A percentile compares a stretch with the other conserved stretches of the same genome.
Conservation (phyloP, 2,113 vertebrate genomes). For the Petaurus breviceps region DNA sequence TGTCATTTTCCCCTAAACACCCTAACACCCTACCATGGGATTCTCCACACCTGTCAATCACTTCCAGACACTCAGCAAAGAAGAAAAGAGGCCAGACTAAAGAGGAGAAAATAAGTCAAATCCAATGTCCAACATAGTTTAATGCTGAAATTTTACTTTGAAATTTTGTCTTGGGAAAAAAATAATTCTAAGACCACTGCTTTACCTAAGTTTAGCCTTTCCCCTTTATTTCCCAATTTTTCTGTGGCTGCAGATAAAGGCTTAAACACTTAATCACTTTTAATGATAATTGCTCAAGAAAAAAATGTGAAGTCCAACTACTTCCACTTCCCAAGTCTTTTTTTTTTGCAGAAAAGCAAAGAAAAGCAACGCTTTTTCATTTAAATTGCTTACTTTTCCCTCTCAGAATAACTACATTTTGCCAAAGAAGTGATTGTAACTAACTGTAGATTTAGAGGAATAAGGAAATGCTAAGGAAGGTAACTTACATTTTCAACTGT, state of each 20-base stretch:
- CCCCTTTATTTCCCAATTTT: not conserved
- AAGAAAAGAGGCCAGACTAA: not conserved
- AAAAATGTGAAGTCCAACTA: not conserved
- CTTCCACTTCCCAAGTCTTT: not conserved
- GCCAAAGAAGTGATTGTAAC: not conserved
- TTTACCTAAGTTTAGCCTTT: not conserved
- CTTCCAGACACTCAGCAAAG: not conserved
- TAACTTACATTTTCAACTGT: not conserved
- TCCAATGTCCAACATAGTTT: too few relatives aligned
- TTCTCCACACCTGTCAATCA: not conserved
- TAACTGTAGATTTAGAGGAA: not conserved
- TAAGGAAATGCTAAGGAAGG: not conserved
- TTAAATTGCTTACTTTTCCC: not conserved
- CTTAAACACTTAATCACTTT: not conserved
- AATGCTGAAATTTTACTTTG: too few relatives aligned
- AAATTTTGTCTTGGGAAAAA: too few relatives aligned
- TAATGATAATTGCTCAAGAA: not conserved
- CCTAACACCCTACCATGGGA: not conserved
- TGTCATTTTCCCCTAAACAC: not conserved
- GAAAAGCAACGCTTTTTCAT: not conserved
- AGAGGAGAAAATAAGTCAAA: not conserved
- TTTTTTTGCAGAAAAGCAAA: slow-evolving; percentile 3
- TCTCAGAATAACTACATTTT: not conserved
- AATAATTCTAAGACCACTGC: too few relatives aligned
- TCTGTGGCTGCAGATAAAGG: not conserved